A percentile compares a stretch with the other conserved stretches of the same genome.
Evolutionary conservation across 2,797 vertebrate genomes (phyloP).

Genomic region (Hydrophis major): DNA sequence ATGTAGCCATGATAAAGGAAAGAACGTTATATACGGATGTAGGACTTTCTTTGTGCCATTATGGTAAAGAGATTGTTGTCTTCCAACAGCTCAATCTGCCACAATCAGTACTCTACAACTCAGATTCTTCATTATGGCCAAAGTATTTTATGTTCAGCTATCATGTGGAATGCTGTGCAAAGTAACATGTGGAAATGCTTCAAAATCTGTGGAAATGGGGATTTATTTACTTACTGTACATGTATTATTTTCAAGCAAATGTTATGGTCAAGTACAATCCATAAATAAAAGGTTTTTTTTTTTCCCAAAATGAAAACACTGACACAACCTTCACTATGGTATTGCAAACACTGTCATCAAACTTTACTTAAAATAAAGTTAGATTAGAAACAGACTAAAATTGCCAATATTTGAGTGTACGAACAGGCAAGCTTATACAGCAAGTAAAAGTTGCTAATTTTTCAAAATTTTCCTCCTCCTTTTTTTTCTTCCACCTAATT

Average conservation of each 20-base stretch:
- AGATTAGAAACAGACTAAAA: constrained; percentile 52
- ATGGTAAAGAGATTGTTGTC: neutral
- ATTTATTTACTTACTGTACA: constrained; percentile 53
- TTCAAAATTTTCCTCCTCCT: constrained; percentile 39
- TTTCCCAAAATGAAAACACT: constrained; percentile 74
- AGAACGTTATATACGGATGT: neutral
- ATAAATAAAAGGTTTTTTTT: constrained; percentile 69
- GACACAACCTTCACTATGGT: constrained; percentile 83
- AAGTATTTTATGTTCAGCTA: neutral
- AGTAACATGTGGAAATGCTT: neutral
- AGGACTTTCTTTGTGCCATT: neutral
- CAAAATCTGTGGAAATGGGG: constrained; percentile 50
- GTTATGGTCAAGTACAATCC: constrained; percentile 76
- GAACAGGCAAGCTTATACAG: constrained; percentile 34
- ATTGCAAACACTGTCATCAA: constrained; percentile 78
- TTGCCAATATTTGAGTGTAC: constrained; percentile 40
- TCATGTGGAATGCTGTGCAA: constrained; percentile 19
- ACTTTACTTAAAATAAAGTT: constrained; percentile 51
- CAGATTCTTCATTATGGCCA: neutral
- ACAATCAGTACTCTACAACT: neutral
- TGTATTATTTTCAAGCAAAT: constrained; percentile 74
- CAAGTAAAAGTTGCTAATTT: constrained; percentile 42
- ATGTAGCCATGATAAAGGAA: neutral
- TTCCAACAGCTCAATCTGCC: neutral
- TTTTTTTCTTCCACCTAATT: constrained; percentile 18